phyloP scores from a whole-genome alignment of 2,888 invertebrate species.

The Adelphocoris suturalis region DNA sequence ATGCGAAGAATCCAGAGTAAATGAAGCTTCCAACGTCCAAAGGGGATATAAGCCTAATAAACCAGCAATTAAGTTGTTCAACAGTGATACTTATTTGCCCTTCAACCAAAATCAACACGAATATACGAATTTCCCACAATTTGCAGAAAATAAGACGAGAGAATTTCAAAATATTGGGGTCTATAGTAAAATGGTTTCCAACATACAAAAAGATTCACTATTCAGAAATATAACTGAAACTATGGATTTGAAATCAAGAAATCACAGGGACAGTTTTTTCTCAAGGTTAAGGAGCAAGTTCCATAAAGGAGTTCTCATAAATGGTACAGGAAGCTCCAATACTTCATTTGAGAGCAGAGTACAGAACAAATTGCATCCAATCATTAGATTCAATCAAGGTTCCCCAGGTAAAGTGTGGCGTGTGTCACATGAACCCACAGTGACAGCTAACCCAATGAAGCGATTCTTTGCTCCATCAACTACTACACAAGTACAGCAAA shows the following conservation, averaged over 20 bases:
- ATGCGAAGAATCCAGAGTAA: too few species aligned
- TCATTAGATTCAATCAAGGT: not conserved
- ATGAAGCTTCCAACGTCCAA: too few species aligned
- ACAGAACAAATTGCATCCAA: conserved; percentile 11
- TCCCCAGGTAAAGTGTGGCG: not conserved
- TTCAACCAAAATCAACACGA: too few species aligned
- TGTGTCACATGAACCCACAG: not conserved
- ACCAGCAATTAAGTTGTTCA: too few species aligned
- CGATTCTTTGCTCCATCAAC: not conserved
- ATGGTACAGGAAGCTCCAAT: not conserved
- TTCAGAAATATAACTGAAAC: not conserved
- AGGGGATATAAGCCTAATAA: too few species aligned
- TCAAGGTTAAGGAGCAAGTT: conserved; percentile 52
- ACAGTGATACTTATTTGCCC: too few species aligned
- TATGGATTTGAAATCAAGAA: not conserved
- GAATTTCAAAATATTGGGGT: not conserved
- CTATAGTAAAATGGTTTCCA: not conserved
- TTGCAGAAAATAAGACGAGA: not conserved
- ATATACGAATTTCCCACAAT: not conserved
- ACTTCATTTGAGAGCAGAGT: not conserved
- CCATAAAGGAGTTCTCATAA: conserved; percentile 20
- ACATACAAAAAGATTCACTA: not conserved
- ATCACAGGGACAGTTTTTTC: conserved; percentile 40
- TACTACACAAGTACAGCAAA: not conserved
- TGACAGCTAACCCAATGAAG: not conserved